phyloP scores from a whole-genome alignment of 2,113 vertebrate genomes.

The Diadophis punctatus region DNA sequence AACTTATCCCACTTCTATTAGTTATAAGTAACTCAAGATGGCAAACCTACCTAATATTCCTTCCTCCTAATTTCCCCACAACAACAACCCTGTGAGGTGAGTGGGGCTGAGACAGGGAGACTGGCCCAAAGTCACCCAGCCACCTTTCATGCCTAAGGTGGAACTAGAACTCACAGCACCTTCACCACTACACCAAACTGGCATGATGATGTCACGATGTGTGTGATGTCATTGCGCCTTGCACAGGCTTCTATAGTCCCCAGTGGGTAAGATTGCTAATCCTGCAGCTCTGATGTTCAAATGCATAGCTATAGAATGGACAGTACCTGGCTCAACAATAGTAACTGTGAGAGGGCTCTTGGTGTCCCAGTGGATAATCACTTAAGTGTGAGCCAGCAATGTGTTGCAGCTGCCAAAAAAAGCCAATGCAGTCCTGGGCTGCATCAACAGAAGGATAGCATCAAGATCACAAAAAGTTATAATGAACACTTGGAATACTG shows the following conservation, averaged over 20 bases:
- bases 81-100: not conserved
- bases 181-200: not conserved
- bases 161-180: not conserved
- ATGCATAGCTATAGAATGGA: not conserved
- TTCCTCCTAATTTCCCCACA: not conserved
- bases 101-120: not conserved
- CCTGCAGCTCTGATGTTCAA: not conserved
- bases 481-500: not conserved
- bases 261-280: not conserved
- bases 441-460: not conserved
- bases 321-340: not conserved
- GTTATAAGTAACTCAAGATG: not conserved
- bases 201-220: not conserved
- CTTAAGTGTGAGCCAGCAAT: not conserved
- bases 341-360: not conserved
- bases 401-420: too few species aligned
- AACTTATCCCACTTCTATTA: not conserved
- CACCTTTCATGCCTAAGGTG: not conserved
- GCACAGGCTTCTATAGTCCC: not conserved
- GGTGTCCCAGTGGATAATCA: not conserved
- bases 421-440: not conserved
- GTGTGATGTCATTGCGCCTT: not conserved
- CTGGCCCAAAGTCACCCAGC: not conserved
- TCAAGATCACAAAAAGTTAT: not conserved
- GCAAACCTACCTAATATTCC: not conserved